Evolutionary conservation across 2,113 vertebrate genomes (phyloP).

Genomic region (Taurulus bubalis): DNA sequence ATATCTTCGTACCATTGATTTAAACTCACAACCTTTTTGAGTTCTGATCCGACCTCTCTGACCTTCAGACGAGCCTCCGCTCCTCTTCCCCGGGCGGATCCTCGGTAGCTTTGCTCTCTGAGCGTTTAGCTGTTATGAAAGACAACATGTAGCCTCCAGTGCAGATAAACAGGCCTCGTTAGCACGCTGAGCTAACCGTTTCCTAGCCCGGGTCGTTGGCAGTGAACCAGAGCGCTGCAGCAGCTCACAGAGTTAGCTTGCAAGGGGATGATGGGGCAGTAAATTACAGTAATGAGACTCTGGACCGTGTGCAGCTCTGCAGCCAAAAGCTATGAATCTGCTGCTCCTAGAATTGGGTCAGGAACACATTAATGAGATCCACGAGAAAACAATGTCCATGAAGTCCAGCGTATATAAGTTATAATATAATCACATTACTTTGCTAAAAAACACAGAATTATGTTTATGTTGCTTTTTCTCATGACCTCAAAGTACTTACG

Average conservation of each 20-base stretch:
- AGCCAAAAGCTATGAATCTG: constrained; percentile 39
- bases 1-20: too few species aligned
- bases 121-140: constrained; percentile 29
- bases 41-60: background rate
- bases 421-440: background rate
- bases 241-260: constrained; percentile 39
- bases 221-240: constrained; percentile 26
- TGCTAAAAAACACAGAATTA: background rate
- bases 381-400: constrained; percentile 23
- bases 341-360: constrained; percentile 46
- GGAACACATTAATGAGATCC: too few species aligned
- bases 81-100: background rate
- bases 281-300: constrained; percentile 69
- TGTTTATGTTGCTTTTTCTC: background rate
- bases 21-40: background rate
- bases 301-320: constrained; percentile 38
- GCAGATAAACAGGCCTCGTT: constrained; percentile 54
- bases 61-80: background rate
- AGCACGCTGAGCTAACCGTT: constrained; percentile 41
- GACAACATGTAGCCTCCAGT: constrained; percentile 47
- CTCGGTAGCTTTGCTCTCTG: background rate
- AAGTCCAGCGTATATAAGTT: background rate
- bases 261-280: constrained; percentile 50
- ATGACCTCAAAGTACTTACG: too few species aligned
- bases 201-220: constrained; percentile 38